A percentile compares a stretch with the other conserved stretches of the same genome.
Evolutionary conservation across 2,113 vertebrate species (phyloP).

Genomic region (Grus americana): DNA sequence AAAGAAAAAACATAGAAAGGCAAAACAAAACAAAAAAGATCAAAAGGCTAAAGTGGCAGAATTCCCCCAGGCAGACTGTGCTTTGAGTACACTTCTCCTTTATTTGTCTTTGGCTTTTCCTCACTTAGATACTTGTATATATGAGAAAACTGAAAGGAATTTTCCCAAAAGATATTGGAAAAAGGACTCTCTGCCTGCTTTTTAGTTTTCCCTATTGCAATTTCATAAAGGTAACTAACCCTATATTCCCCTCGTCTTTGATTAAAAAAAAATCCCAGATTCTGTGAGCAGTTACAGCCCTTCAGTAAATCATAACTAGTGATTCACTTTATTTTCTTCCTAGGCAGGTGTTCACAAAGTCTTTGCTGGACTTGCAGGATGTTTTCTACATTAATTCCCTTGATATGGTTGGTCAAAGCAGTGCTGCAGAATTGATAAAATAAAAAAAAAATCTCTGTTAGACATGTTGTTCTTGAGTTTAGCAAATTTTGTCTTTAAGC

Average conservation of each 20-base stretch:
- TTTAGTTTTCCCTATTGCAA: neutral
- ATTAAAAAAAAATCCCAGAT: neutral
- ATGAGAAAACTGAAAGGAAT: neutral
- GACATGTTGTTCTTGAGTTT: neutral
- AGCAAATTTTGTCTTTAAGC: neutral
- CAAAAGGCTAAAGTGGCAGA: neutral
- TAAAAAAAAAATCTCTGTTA: neutral
- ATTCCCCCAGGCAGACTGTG: neutral
- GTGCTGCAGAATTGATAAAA: too few relatives aligned
- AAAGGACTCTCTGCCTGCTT: neutral
- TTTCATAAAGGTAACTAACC: neutral
- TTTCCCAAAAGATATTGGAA: neutral
- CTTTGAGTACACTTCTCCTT: neutral
- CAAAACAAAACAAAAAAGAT: neutral
- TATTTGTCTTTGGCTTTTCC: neutral
- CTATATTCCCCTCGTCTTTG: neutral
- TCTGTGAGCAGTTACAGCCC: neutral
- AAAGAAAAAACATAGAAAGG: too few relatives aligned
- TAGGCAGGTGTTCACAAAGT: neutral
- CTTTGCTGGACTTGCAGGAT: neutral
- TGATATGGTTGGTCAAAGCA: too few relatives aligned
- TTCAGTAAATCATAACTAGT: neutral
- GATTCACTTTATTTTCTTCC: neutral
- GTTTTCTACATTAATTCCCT: neutral
- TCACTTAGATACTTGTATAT: neutral